Conservation (phyloP, 2,888 invertebrate species). For the Amiota mariae region DNA sequence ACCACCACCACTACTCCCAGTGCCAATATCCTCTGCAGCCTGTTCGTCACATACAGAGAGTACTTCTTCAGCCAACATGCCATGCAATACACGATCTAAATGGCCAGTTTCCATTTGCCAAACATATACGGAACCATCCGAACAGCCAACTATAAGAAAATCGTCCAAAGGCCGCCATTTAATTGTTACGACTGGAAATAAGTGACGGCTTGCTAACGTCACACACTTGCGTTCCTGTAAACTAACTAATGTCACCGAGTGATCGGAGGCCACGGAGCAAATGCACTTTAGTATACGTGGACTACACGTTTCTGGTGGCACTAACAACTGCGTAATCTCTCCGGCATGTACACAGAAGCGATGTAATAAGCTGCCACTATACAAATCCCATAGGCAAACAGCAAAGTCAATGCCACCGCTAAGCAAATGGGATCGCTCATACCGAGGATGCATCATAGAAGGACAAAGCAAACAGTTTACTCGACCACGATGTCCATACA, state of each 20-base stretch:
- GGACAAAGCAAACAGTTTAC: constrained; percentile 97
- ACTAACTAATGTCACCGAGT: constrained; percentile 95
- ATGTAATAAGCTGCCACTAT: constrained; percentile 90
- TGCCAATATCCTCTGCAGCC: constrained; percentile 75
- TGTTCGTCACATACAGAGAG: constrained; percentile 94
- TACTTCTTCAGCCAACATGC: constrained; percentile 96
- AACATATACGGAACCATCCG: constrained; percentile 97
- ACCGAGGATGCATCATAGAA: constrained; percentile 88
- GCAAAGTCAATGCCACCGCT: constrained; percentile 99
- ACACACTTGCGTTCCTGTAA: constrained; percentile 92
- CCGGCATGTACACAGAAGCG: constrained; percentile 99
- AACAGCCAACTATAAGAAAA: constrained; percentile 97
- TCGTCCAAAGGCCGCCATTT: constrained; percentile 98
- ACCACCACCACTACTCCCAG: constrained; percentile 46
- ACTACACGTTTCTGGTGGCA: constrained; percentile 93
- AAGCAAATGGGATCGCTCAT: constrained; percentile 90
- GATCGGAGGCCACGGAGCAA: constrained; percentile 97
- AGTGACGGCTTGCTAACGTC: constrained; percentile 88
- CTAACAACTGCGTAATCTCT: constrained; percentile 93
- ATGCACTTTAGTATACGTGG: constrained; percentile 94
- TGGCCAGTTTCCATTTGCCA: constrained; percentile 99
- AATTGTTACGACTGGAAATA: constrained; percentile 95
- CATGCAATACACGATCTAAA: constrained; percentile 94
- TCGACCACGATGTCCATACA: constrained; percentile 91
- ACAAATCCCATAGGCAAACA: constrained; percentile 94